Conservation (phyloP, 1,140 invertebrate species). For the Orussus abietinus region DNA sequence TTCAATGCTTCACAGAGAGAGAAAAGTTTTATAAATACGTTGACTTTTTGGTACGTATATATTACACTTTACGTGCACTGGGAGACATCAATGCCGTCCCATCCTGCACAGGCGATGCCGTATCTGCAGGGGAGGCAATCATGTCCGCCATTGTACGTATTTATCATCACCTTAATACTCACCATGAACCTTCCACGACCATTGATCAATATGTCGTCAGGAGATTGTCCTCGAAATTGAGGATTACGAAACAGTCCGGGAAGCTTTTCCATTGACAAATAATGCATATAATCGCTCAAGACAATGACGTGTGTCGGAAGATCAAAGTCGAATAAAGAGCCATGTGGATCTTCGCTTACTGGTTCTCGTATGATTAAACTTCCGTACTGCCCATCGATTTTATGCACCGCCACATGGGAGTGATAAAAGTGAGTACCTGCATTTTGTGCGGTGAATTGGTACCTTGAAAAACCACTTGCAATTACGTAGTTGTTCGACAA, state of each 20-base stretch:
- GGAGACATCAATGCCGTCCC: no score
- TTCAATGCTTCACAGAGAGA: neutral
- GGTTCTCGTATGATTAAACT: slow-evolving; percentile 21
- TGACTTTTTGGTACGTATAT: slow-evolving; percentile 17
- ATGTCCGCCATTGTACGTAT: no score
- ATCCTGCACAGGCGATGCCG: no score
- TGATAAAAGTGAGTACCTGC: slow-evolving; percentile 57
- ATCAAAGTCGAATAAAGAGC: slow-evolving; percentile 36
- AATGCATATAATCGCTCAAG: slow-evolving; percentile 73
- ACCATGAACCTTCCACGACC: slow-evolving; percentile 64
- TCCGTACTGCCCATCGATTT: slow-evolving; percentile 31
- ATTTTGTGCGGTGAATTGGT: slow-evolving; percentile 30
- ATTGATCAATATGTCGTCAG: slow-evolving; percentile 78
- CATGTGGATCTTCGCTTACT: slow-evolving; percentile 7
- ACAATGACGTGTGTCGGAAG: slow-evolving; percentile 64
- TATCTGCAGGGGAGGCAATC: no score
- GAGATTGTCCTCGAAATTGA: slow-evolving; percentile 72
- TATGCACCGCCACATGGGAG: slow-evolving; percentile 38
- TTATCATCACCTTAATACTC: no score
- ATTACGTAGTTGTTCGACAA: no score
- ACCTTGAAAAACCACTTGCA: slow-evolving; percentile 39
- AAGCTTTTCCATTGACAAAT: slow-evolving; percentile 66
- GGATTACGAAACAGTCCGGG: slow-evolving; percentile 70
- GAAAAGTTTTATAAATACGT: neutral
- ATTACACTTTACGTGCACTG: no score